These are phyloP conservation scores for Tipula helvola DNA, from an alignment of 2,888 invertebrate species.

Conservation along the genomic window DNA sequence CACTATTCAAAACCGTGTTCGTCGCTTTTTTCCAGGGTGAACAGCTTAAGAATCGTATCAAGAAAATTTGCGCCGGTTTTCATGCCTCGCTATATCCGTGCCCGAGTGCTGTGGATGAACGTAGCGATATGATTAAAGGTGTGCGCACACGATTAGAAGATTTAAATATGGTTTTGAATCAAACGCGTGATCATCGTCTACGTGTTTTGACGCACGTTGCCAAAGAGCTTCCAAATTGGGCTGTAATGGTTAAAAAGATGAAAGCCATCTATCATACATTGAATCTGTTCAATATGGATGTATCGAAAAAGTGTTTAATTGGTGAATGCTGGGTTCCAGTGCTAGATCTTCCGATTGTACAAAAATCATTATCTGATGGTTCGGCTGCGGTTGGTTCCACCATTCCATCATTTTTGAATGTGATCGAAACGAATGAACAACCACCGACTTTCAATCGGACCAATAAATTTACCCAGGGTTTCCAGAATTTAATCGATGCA, in stretches of 20 bases:
- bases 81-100: constrained; percentile 88
- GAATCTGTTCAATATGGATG: constrained; percentile 78
- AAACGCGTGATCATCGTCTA: constrained; percentile 87
- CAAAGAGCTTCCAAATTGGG: constrained; percentile 81
- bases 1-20: constrained; percentile 51
- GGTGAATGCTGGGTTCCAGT: constrained; percentile 77
- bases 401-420: constrained; percentile 80
- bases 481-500: constrained; percentile 78
- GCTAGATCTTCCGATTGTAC: constrained; percentile 58
- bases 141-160: constrained; percentile 84
- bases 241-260: constrained; percentile 81
- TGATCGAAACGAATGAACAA: constrained; percentile 58
- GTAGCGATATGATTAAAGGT: constrained; percentile 81
- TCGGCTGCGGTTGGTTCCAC: constrained; percentile 69
- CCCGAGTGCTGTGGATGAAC: constrained; percentile 71
- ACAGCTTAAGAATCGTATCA: constrained; percentile 76
- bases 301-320: constrained; percentile 74
- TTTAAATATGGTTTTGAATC: constrained; percentile 70
- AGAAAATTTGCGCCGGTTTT: constrained; percentile 89
- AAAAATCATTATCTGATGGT: constrained; percentile 65
- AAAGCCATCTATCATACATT: constrained; percentile 86
- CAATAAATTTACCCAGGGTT: constrained; percentile 78
- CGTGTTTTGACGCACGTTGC: constrained; percentile 77
- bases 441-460: constrained; percentile 81
- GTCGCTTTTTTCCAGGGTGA: constrained; percentile 86